These are phyloP conservation scores for Octopus sinensis DNA, from an alignment of 1,140 invertebrate species.

Conservation along the genomic window DNA sequence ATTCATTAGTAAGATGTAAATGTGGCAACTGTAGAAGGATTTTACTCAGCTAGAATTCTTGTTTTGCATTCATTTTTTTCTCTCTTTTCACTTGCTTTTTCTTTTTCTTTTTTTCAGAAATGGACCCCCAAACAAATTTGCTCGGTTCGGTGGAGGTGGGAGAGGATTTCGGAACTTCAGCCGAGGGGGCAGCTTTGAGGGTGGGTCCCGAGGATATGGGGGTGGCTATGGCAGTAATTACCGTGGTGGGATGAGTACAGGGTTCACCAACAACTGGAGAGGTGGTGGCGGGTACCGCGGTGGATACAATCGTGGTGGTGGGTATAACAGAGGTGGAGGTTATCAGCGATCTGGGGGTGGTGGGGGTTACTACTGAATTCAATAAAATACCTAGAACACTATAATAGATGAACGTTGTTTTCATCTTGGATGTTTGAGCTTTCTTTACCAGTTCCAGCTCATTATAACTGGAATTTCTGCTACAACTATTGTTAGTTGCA, in stretches of 20 bases:
- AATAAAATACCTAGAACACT: no score
- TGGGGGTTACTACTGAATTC: not conserved
- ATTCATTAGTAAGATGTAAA: no score
- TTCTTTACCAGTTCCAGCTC: no score
- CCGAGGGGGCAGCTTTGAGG: constrained; percentile 23
- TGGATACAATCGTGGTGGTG: not conserved
- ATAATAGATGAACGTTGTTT: no score
- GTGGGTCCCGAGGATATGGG: constrained; percentile 15
- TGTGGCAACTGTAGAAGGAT: no score
- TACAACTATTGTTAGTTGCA: no score
- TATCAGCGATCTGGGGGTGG: constrained; percentile 8
- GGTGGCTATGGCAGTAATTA: constrained; percentile 22
- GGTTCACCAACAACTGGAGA: constrained; percentile 19
- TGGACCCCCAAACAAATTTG: constrained; percentile 26
- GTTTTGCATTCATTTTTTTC: not conserved
- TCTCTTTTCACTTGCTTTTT: not conserved
- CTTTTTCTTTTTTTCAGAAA: constrained; percentile 18
- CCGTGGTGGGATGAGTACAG: constrained; percentile 2
- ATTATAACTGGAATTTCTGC: no score
- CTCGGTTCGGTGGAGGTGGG: constrained; percentile 16
- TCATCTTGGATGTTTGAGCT: no score
- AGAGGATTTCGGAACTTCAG: constrained; percentile 22
- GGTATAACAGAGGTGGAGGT: not conserved
- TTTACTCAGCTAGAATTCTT: not conserved
- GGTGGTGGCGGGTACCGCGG: constrained; percentile 16